Evolutionary conservation across 2,797 vertebrate genomes (phyloP), one percentile per base, ranked within the genome.

Genomic region (Helarctos malayanus): DNA sequence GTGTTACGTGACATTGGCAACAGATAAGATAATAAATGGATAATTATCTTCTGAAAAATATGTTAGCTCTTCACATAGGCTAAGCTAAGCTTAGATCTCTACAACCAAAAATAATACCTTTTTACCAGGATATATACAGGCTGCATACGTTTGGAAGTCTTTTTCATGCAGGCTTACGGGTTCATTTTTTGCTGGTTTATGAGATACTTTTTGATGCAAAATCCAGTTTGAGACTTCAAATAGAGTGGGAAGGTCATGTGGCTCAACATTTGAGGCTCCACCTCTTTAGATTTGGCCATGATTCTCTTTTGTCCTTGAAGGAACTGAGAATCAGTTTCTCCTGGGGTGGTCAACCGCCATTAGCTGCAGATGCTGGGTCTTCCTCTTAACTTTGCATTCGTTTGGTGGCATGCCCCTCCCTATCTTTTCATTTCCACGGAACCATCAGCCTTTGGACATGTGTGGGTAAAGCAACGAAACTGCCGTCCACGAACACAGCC

Each of bases 21-120:
- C 81, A 97, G 96, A 98, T 98, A 97, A 98, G 97, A 98, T 97
- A 98, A 97, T 96, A 96, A 97, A 91, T 97, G 81, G 52, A 91
- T 98, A 98, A 98, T 98, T 98, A 97, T 98, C 98, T 98, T 98
- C 93, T 97, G 94, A 95, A 98, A 98, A 97, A 90, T 75, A 94
- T 45, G 88, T 98, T 97, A 97, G 57, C 92, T 92, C 83, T 97
- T 94, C 47, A 59, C 93, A 89, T 59, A 96, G 92, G 54, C 91
- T 97, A 97, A 97, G 95, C 95, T 88, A 94, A 89, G 95, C 85
- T 97, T 98, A 97, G 93, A 91, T 95, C 96, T 96, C 14, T 94
- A n/a, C 52, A 91, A 81, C 94, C 65, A 71, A 91, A 78, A 89
- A 71, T 47, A 52, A 49, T 90, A 49, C 9, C 47, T 41, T 84